Conservation (phyloP, 2,888 invertebrate genomes). For the Gymnosoma rotundatum region DNA sequence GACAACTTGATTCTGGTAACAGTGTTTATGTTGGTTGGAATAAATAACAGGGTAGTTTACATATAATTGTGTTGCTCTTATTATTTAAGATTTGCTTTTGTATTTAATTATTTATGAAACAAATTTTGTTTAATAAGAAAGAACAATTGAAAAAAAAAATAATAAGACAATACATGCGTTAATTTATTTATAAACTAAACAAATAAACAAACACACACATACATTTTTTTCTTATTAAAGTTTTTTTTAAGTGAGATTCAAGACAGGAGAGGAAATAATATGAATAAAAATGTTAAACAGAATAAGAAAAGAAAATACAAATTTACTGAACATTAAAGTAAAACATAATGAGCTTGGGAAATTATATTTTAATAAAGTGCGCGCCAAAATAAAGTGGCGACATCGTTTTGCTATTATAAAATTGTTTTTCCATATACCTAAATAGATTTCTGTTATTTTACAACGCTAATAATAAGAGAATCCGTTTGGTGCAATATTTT, state of each 20-base stretch:
- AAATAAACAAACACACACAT: conserved; percentile 73
- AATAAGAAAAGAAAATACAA: background rate
- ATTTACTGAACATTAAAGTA: background rate
- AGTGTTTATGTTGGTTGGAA: background rate
- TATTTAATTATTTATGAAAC: background rate
- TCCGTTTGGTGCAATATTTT: too few relatives aligned
- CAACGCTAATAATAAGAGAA: too few relatives aligned
- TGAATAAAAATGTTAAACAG: background rate
- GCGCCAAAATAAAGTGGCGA: background rate
- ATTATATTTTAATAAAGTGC: background rate
- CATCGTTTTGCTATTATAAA: background rate
- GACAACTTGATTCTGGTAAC: background rate
- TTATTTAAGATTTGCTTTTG: background rate
- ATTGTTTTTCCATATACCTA: too few relatives aligned
- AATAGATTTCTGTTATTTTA: too few relatives aligned
- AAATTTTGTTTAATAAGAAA: background rate
- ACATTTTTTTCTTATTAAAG: conserved; percentile 5
- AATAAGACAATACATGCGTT: conserved; percentile 65
- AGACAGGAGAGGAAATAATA: conserved; percentile 53
- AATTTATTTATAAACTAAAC: conserved; percentile 52
- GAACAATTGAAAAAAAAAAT: conserved; percentile 64
- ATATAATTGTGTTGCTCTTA: background rate
- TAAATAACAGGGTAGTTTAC: background rate
- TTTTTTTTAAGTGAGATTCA: conserved; percentile 9
- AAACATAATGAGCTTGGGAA: conserved; percentile 8